A percentile compares a stretch with the other conserved stretches of the same genome.
Conservation (phyloP, 2,797 vertebrate species). For the Thamnophis elegans region DNA sequence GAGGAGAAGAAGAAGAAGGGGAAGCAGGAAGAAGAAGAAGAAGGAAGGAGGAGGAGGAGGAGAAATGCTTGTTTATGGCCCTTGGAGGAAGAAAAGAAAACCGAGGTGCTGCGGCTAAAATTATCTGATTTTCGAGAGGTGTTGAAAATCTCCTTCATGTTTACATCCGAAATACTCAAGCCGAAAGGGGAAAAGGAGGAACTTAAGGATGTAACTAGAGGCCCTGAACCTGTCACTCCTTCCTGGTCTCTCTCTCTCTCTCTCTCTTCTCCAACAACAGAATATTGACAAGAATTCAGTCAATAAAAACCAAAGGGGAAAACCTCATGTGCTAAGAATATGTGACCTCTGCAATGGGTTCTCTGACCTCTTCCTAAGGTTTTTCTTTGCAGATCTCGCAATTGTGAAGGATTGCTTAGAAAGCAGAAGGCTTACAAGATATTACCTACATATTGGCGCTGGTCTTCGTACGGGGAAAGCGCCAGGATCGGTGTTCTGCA, state of each 20-base stretch:
- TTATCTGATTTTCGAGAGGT: slow-evolving; percentile 42
- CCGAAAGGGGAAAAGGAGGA: slow-evolving; percentile 45
- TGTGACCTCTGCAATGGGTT: slow-evolving; percentile 1
- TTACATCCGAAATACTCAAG: slow-evolving; percentile 53
- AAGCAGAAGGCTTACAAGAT: background rate
- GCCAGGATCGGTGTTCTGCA: too few relatives aligned
- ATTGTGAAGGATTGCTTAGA: background rate
- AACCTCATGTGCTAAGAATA: background rate
- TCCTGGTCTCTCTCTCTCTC: slow-evolving; percentile 17
- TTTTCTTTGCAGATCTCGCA: background rate
- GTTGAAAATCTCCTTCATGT: slow-evolving; percentile 57
- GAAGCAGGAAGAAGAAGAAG: too few relatives aligned
- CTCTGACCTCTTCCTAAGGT: slow-evolving; percentile 19
- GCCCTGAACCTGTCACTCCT: slow-evolving; percentile 42
- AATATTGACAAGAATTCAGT: slow-evolving; percentile 29
- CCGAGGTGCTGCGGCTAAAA: slow-evolving; percentile 41
- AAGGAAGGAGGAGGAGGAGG: too few relatives aligned
- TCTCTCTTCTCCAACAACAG: slow-evolving; percentile 40
- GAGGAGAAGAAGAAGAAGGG: too few relatives aligned
- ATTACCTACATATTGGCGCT: background rate
- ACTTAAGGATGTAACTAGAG: slow-evolving; percentile 61
- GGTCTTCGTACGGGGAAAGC: background rate
- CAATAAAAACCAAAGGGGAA: background rate
- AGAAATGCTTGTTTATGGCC: background rate
- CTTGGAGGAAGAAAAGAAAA: background rate